These are phyloP conservation scores for Mizuhopecten yessoensis DNA, from an alignment of 1,140 invertebrate genomes.

Conservation along the genomic window DNA sequence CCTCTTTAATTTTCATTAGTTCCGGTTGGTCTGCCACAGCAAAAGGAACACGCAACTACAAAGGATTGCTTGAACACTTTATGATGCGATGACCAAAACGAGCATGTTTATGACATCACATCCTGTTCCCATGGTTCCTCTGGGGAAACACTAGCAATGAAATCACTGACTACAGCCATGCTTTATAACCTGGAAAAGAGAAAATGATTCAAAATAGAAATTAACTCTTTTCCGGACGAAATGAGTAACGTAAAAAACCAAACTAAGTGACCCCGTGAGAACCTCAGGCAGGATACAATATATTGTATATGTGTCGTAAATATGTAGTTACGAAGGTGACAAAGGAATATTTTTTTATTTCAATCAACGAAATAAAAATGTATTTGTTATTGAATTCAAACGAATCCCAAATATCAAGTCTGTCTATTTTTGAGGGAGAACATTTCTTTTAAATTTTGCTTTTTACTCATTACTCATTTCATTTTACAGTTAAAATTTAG, in stretches of 20 bases:
- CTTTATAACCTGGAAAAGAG: constrained; percentile 1
- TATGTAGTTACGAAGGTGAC: too few relatives aligned
- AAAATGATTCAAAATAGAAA: constrained; percentile 25
- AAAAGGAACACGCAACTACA: not conserved
- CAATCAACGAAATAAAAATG: too few relatives aligned
- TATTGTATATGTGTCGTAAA: too few relatives aligned
- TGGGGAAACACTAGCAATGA: not conserved
- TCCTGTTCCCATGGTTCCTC: not conserved
- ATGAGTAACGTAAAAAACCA: not conserved
- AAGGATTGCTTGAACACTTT: not conserved
- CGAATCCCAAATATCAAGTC: too few relatives aligned
- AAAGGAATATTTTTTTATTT: too few relatives aligned
- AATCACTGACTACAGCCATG: not conserved
- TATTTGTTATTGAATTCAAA: too few relatives aligned
- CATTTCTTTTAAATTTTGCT: too few relatives aligned
- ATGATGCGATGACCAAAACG: not conserved
- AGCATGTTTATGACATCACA: not conserved
- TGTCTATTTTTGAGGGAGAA: too few relatives aligned
- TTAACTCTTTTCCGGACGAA: not conserved
- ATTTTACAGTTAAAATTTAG: too few relatives aligned
- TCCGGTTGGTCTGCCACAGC: not conserved
- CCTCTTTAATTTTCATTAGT: constrained; percentile 21
- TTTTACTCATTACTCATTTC: too few relatives aligned
- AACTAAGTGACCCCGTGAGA: not conserved
- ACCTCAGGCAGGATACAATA: not conserved